Evolutionary conservation across 2,113 vertebrate genomes (phyloP), one percentile per base, ranked within the genome.

Genomic region (Silurus glanis): DNA sequence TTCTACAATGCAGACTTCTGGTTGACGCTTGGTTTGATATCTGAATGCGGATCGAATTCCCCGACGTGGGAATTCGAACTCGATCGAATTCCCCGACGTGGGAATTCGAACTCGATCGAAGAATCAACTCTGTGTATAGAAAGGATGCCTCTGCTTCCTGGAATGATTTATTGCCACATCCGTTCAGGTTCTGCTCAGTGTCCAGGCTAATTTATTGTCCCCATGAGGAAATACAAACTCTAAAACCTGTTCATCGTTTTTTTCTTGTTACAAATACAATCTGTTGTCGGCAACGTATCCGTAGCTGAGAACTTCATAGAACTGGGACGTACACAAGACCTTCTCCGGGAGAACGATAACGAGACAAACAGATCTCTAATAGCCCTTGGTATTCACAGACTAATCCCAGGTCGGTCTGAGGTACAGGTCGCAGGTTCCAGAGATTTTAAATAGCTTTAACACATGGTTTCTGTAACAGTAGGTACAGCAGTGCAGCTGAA

Each of bases 331-430:
- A 58, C 21, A n/a, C 23, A 74, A 59, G 7, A 23, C 55, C 51
- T 71, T 25, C 56, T 47, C 7, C 47, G 19, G 19, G 45, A 53
- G 47, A 72, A 17, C 59, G 56, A 84, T 76, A 79, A 88, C 82
- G 76, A 66, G 51, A 81, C 78, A 67, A 87, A 80, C 82, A 82
- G 85, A 85, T 37, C 72, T 9, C 59, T 62, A 82, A 89, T 45
- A 37, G 49, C 82, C 17, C 37, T 47, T 7, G 16, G 69, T 72
- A 72, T 72, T 82, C n/a, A 71, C 53, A 62, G 58, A 28, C 9
- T 37, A 72, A 82, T 72, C 45, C 21, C 47, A 45, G 47, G 51
- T 80, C 45, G 23, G 81, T 76, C 72, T 74, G 28, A 62, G 53
- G 59, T 59, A 37, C 62, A 19, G 23, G 53, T 72, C 16, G 23